Evolutionary conservation across 2,113 vertebrate genomes (phyloP), one percentile per base, ranked within the genome.

Genomic region (Glaucomys volans): DNA sequence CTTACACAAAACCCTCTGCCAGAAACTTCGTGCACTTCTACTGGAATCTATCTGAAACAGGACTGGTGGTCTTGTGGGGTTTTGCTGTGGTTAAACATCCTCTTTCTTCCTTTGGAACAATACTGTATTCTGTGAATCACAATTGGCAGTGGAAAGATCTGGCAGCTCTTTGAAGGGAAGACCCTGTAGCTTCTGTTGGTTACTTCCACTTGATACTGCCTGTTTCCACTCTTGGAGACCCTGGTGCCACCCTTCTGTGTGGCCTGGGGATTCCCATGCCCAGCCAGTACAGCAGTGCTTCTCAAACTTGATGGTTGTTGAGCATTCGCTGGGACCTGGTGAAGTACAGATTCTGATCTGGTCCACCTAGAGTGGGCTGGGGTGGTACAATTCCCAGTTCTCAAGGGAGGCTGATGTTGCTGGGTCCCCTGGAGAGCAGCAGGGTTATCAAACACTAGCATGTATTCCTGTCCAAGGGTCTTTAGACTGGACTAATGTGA

Each of bases 101-200:
- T 35, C 50, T 88, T 67, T 66, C 81, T 62, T 82, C 85, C 77
- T 67, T 26, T 35, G n/a, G 85, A 82, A 82, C 32, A 59, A 62
- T 13, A 42, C 22, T 42, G 4, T 37, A 52, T 93, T 83, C 84
- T 71, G 26, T 54, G 81, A 80, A 57, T 88, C 76, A 62, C 50
- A 18, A 0, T 1, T 18, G 37, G 18, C 1, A 35, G 44, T 72
- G 50, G 57, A 94, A 54, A 66, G 84, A 42, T 10, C 59, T 24
- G 59, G 62, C 37, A 5, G 52, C 37, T 89, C 40, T 71, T 7
- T 24, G 26, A 47, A 76, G 13, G n/a, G 24, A n/a, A 16, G 13
- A 57, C 40, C 57, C 35, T 1, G 3, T 6, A 35, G 47, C 37
- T 40, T 87, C 37, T 37, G 2, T 26, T 30, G 24, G 44, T 52